phyloP scores from a whole-genome alignment of 2,113 vertebrate species.

The Eudyptes chrysolophus region DNA sequence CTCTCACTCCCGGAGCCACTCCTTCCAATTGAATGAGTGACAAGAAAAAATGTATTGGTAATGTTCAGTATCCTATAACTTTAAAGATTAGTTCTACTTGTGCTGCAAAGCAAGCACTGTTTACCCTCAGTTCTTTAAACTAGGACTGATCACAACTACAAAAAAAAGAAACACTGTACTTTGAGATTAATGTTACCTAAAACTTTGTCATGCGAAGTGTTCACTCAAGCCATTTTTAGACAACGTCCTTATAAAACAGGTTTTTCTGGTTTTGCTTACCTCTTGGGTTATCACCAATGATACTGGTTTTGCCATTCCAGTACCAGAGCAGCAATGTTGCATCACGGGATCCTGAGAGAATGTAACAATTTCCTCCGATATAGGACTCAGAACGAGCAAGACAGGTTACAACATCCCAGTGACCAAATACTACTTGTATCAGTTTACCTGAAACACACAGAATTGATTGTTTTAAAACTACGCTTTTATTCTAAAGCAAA shows the following conservation, averaged over 20 bases:
- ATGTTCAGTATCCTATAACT: not conserved
- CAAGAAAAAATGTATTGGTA: not conserved
- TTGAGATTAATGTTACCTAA: not conserved
- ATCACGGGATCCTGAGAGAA: slow-evolving; percentile 94
- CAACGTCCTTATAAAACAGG: not conserved
- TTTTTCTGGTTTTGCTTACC: slow-evolving; percentile 76
- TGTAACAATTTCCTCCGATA: slow-evolving; percentile 96
- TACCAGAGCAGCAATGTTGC: slow-evolving; percentile 97
- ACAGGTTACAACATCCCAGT: slow-evolving; percentile 96
- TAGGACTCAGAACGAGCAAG: slow-evolving; percentile 94
- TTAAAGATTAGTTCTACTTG: not conserved
- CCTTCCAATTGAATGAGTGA: not conserved
- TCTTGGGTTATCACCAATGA: slow-evolving; percentile 88
- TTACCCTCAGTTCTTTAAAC: not conserved
- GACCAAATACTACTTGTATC: slow-evolving; percentile 95
- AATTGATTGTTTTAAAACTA: not conserved
- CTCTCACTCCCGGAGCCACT: not conserved
- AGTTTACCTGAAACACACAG: slow-evolving; percentile 86
- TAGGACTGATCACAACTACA: not conserved
- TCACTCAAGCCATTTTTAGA: not conserved
- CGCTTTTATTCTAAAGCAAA: not conserved
- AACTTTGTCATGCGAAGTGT: not conserved
- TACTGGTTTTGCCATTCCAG: slow-evolving; percentile 94
- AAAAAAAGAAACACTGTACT: not conserved
- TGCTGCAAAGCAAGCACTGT: not conserved